A percentile compares a stretch with the other conserved stretches of the same genome.
Evolutionary conservation across 2,888 invertebrate species (phyloP).

Genomic region (Thumatha senex): DNA sequence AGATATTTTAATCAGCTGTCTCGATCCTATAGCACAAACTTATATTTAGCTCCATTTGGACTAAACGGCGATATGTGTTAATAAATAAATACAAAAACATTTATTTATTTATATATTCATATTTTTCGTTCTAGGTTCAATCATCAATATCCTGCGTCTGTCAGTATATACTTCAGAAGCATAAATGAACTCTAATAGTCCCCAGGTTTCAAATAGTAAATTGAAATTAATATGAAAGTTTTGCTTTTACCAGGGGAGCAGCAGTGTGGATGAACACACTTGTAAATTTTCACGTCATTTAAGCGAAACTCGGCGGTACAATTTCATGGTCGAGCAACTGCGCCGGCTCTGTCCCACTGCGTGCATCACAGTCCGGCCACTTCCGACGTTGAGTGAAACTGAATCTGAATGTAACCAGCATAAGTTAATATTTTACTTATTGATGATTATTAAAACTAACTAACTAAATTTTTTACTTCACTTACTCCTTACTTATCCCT

Average conservation of each 20-base stretch:
- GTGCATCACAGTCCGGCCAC: constrained; percentile 27
- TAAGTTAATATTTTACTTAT: constrained; percentile 18
- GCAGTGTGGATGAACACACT: constrained; percentile 52
- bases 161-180: no score
- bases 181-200: constrained; percentile 4
- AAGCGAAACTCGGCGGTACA: constrained; percentile 52
- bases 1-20: no score
- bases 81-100: no score
- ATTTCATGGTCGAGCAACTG: constrained; percentile 56
- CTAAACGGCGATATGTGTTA: no score
- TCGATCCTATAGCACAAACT: no score
- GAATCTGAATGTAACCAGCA: constrained; percentile 33
- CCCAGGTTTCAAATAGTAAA: constrained; percentile 33
- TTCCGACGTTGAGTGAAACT: constrained; percentile 32
- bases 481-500: not conserved
- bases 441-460: not conserved
- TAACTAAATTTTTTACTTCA: not conserved
- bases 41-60: no score
- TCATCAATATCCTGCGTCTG: no score
- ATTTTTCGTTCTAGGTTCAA: no score
- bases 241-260: constrained; percentile 36
- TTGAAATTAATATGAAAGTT: constrained; percentile 43
- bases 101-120: no score
- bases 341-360: constrained; percentile 34
- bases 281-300: constrained; percentile 67